Conservation (phyloP, 2,888 invertebrate species). For the Conus canariensis region DNA sequence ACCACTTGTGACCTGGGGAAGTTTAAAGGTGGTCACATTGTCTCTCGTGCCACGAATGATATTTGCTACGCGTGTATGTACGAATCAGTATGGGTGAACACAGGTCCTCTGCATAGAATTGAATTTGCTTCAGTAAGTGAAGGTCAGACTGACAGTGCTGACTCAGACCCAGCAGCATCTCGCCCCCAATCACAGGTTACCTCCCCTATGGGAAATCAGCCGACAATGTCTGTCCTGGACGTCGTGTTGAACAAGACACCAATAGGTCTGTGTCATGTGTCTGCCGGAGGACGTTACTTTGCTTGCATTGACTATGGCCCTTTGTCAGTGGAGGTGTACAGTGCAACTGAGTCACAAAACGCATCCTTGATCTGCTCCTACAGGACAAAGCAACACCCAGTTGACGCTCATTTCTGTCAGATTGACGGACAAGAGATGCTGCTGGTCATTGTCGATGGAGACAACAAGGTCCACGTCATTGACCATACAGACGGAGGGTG, state of each 20-base stretch:
- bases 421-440: neutral
- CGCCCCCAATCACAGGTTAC: neutral
- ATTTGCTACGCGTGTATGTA: neutral
- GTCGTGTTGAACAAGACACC: neutral
- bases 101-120: neutral
- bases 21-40: neutral
- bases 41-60: neutral
- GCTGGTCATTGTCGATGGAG: neutral
- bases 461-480: neutral
- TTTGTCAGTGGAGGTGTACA: neutral
- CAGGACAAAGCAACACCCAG: neutral
- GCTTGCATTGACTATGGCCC: neutral
- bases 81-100: no score
- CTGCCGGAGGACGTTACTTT: slow-evolving; percentile 14
- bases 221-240: neutral
- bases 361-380: neutral
- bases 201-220: neutral
- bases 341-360: neutral
- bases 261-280: neutral
- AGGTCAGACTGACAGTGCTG: neutral
- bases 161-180: neutral
- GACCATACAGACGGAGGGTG: neutral
- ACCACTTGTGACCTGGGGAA: neutral
- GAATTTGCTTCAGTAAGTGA: neutral
- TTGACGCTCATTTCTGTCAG: neutral